These are phyloP conservation scores for Grammomys dolichurus DNA, from an alignment of 2,113 vertebrate species.

Conservation along the genomic window DNA sequence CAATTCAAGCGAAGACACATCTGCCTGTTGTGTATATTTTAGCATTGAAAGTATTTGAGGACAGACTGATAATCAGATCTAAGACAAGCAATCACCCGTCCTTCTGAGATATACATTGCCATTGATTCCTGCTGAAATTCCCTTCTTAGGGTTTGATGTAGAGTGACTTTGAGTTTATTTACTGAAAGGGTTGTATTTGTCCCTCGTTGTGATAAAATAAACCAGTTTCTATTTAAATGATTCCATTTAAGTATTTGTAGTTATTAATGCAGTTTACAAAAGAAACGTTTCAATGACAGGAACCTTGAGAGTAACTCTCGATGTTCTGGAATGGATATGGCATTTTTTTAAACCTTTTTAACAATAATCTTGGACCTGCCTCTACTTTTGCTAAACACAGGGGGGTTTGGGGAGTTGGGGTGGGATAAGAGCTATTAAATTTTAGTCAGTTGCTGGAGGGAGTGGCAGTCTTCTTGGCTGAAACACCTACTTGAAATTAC, in stretches of 20 bases:
- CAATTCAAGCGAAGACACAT: slow-evolving; percentile 67
- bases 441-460: slow-evolving; percentile 71
- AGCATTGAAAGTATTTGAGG: slow-evolving; percentile 27
- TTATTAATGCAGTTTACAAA: slow-evolving; percentile 67
- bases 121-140: slow-evolving; percentile 57
- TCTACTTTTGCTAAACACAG: slow-evolving; percentile 66
- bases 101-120: slow-evolving; percentile 43
- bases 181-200: slow-evolving; percentile 22
- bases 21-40: slow-evolving; percentile 63
- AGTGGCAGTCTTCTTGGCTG: slow-evolving; percentile 67
- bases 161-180: slow-evolving; percentile 58
- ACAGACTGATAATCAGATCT: slow-evolving; percentile 51
- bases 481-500: slow-evolving; percentile 72
- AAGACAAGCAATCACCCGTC: slow-evolving; percentile 55
- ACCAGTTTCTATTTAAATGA: slow-evolving; percentile 42
- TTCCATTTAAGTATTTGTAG: slow-evolving; percentile 62
- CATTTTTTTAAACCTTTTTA: neutral
- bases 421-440: slow-evolving; percentile 54
- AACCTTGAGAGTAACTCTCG: slow-evolving; percentile 78
- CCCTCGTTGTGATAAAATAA: slow-evolving; percentile 41
- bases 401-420: neutral
- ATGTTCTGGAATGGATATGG: slow-evolving; percentile 68
- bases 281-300: slow-evolving; percentile 76
- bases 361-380: slow-evolving; percentile 23
- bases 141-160: slow-evolving; percentile 21